Evolutionary conservation across 1,140 invertebrate genomes (phyloP).

Genomic region (Panagrolaimus sp.): DNA sequence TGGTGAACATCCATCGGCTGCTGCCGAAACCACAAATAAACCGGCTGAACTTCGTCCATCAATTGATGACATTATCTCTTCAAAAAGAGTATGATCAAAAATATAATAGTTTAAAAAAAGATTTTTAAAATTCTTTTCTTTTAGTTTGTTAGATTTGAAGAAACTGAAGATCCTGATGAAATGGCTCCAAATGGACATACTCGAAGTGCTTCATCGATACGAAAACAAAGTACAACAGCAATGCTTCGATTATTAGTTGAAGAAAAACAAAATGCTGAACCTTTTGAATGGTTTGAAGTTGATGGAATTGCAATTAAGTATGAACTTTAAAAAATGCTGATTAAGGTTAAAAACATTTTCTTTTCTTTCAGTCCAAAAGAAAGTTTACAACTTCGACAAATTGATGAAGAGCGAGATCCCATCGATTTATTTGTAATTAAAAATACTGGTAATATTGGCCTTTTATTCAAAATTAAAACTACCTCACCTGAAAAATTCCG

Average conservation of each 20-base stretch:
- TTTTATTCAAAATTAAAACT: conserved; percentile 67
- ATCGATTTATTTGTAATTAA: not conserved
- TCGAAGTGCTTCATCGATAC: not conserved
- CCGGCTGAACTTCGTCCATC: not conserved
- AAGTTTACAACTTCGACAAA: not conserved
- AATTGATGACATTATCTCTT: conserved; percentile 4
- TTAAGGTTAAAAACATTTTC: not conserved
- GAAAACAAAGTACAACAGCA: not conserved
- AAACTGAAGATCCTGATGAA: not conserved
- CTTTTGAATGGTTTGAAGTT: conserved; percentile 4
- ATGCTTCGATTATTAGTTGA: not conserved
- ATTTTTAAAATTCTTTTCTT: not conserved
- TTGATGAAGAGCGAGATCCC: not conserved
- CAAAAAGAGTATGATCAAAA: conserved; percentile 4
- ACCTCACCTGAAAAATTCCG: conserved; percentile 79
- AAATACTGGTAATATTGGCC: not conserved
- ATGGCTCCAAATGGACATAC: not conserved
- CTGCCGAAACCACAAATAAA: too few relatives aligned
- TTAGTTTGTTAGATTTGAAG: not conserved
- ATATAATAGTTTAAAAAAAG: too few relatives aligned
- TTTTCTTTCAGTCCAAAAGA: conserved; percentile 2
- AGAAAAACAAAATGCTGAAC: not conserved
- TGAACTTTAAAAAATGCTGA: not conserved
- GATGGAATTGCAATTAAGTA: conserved; percentile 3
- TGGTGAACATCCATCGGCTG: not conserved